Conservation (phyloP, 2,113 vertebrate species). For the Formicarius rufipectus region DNA sequence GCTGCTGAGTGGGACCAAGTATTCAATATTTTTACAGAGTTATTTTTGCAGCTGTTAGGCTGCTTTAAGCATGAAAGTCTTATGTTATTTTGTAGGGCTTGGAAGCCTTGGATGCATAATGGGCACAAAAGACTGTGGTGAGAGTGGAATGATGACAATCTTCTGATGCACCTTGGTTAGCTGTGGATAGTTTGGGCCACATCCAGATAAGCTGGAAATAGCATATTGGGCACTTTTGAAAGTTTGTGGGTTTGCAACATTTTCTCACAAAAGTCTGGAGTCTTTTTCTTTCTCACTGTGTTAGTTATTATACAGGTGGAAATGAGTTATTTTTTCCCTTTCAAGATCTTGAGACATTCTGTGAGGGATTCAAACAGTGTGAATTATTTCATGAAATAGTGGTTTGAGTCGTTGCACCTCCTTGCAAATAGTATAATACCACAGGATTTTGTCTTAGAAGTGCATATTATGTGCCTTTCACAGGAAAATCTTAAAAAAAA, state of each 20-base stretch:
- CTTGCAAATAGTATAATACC: not conserved
- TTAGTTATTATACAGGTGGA: conserved; percentile 29
- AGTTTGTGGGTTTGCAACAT: conserved; percentile 37
- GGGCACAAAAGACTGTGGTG: not conserved
- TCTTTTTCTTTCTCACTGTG: conserved; percentile 14
- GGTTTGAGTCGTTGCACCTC: not conserved
- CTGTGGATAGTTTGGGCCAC: conserved; percentile 17
- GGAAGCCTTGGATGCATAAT: not conserved
- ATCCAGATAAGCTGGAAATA: conserved; percentile 33
- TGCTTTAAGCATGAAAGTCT: conserved; percentile 5
- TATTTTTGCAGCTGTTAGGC: conserved; percentile 54
- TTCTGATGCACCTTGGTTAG: conserved; percentile 24
- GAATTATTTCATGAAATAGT: conserved; percentile 23
- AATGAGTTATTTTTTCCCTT: conserved; percentile 36
- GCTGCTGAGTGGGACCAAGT: not conserved
- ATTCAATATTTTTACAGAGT: conserved; percentile 46
- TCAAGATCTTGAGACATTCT: conserved; percentile 3
- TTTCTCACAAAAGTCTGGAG: conserved; percentile 25
- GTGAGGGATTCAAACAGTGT: not conserved
- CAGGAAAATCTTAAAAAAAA: not conserved
- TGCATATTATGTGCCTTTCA: not conserved
- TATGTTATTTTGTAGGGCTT: not conserved
- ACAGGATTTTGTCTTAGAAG: not conserved
- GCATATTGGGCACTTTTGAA: not conserved
- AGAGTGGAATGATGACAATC: conserved; percentile 7